These are phyloP conservation scores for Barbus barbus DNA, from an alignment of 2,113 vertebrate genomes.

Conservation along the genomic window DNA sequence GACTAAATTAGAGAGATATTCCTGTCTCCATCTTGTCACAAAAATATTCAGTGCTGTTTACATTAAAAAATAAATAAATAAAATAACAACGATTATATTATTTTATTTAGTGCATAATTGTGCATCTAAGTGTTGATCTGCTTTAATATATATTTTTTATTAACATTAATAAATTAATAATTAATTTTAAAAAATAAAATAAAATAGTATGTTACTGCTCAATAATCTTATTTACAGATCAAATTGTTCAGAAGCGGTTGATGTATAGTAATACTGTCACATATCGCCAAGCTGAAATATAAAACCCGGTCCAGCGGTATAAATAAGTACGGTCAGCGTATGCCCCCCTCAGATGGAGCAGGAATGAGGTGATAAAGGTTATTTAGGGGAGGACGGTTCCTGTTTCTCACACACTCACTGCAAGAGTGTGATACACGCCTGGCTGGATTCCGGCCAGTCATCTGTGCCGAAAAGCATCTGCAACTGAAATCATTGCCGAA, in stretches of 20 bases:
- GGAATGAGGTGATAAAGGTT: conserved; percentile 41
- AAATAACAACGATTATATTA: not conserved
- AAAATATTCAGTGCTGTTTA: not conserved
- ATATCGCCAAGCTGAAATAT: not conserved
- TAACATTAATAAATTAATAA: not conserved
- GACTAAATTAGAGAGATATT: conserved; percentile 56
- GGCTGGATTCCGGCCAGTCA: conserved; percentile 42
- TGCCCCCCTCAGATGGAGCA: not conserved
- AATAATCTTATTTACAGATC: not conserved
- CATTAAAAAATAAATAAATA: no score
- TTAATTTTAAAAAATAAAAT: no score
- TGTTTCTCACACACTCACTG: conserved; percentile 33
- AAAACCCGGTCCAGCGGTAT: not conserved
- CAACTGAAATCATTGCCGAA: conserved; percentile 22
- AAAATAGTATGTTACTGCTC: not conserved
- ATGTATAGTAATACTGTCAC: not conserved
- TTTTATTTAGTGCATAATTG: not conserved
- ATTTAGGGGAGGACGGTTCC: conserved; percentile 30
- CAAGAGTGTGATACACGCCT: conserved; percentile 44
- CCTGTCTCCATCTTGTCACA: conserved; percentile 50
- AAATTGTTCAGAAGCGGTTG: not conserved
- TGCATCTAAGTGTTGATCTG: not conserved
- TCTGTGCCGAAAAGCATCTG: conserved; percentile 34
- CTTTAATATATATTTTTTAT: not conserved
- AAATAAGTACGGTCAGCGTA: not conserved